These are phyloP conservation scores for Phyto melanocephala DNA, from an alignment of 2,888 invertebrate species.

Conservation along the genomic window DNA sequence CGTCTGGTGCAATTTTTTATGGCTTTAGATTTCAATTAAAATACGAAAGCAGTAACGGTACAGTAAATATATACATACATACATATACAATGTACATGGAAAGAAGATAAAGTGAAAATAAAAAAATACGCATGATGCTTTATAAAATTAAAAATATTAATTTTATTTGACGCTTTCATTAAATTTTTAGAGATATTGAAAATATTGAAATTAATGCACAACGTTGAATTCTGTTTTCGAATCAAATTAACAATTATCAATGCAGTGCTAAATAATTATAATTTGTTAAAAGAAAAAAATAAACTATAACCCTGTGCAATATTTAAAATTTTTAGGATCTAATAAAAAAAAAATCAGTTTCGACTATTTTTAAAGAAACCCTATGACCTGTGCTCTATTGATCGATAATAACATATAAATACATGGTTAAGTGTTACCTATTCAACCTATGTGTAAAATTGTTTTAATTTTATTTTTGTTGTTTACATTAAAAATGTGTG, in stretches of 20 bases:
- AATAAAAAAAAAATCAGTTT: no score
- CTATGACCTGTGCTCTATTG: no score
- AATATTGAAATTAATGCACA: background rate
- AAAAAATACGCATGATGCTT: background rate
- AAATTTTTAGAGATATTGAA: background rate
- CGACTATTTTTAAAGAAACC: no score
- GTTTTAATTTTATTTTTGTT: no score
- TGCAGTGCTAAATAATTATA: background rate
- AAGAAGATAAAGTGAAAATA: background rate
- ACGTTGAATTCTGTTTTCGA: background rate
- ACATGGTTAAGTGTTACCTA: no score
- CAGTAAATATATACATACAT: background rate
- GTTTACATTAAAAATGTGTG: no score
- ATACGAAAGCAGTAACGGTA: constrained; percentile 13
- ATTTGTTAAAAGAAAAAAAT: no score
- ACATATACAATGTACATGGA: background rate
- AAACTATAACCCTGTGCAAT: no score
- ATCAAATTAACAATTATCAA: background rate
- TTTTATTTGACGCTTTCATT: background rate
- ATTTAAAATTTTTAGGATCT: no score
- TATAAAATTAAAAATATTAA: background rate
- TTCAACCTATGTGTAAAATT: no score
- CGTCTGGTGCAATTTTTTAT: constrained; percentile 59
- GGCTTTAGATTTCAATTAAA: background rate
- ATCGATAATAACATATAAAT: no score